Percentiles rank a stretch among this genome's conserved stretches.
These are phyloP conservation scores for Chloroceryle amazona DNA, from an alignment of 2,797 vertebrate genomes.

Conservation along the genomic window DNA sequence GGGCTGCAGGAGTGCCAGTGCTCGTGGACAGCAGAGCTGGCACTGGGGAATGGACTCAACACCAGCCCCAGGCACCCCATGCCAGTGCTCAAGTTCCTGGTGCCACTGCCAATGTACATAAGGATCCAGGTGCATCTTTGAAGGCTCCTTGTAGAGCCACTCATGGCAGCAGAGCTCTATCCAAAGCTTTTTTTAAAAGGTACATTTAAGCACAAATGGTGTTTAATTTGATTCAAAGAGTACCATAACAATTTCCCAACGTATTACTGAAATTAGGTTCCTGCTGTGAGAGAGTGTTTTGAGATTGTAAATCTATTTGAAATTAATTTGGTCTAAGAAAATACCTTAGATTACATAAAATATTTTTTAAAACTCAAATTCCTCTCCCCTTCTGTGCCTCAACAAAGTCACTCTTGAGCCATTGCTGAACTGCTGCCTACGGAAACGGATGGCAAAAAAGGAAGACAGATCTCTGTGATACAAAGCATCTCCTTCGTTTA, in stretches of 20 bases:
- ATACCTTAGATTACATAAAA: background rate
- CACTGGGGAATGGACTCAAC: accelerated
- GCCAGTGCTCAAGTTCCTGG: background rate
- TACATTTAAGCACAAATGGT: background rate
- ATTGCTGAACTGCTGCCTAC: background rate
- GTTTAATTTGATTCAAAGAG: background rate
- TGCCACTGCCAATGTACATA: background rate
- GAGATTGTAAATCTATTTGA: background rate
- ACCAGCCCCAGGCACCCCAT: background rate
- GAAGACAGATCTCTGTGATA: background rate
- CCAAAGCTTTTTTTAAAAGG: background rate
- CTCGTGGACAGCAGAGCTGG: background rate
- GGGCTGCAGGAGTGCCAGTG: background rate
- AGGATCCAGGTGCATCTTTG: background rate
- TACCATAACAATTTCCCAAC: background rate
- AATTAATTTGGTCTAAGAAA: background rate
- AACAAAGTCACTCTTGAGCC: background rate
- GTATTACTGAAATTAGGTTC: background rate
- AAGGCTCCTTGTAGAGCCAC: background rate
- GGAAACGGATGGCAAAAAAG: background rate
- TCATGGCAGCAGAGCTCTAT: background rate
- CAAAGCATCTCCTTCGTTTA: background rate
- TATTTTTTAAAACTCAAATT: background rate
- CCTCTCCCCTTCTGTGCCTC: background rate
- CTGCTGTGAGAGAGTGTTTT: background rate